These are phyloP conservation scores for Cassiopea andromeda DNA, from an alignment of 30 jellyfish, hydroid and myxozoan genomes.

Conservation along the genomic window DNA sequence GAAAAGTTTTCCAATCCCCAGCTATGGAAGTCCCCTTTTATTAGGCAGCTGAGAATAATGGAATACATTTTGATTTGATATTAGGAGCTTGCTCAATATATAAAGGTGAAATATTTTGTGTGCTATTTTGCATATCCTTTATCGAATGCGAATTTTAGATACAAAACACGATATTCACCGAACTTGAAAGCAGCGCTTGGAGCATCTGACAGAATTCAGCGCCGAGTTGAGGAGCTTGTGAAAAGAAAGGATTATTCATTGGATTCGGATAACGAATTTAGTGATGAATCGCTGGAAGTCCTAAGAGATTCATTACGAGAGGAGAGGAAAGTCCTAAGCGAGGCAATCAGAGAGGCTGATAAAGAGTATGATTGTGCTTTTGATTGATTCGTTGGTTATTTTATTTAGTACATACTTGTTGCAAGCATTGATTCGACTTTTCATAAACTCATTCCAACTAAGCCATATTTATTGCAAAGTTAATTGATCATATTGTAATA, in stretches of 20 bases:
- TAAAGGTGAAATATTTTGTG: no score
- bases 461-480: no score
- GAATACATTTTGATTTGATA: no score
- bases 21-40: no score
- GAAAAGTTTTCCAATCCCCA: no score
- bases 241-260: conserved; percentile 71
- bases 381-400: background rate
- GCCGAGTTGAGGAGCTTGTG: conserved; percentile 85
- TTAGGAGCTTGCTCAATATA: no score
- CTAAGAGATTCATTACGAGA: conserved; percentile 92
- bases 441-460: no score
- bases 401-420: no score
- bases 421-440: no score
- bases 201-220: conserved; percentile 90
- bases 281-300: conserved; percentile 88
- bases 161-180: conserved; percentile 79
- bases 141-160: conserved; percentile 3
- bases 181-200: conserved; percentile 86
- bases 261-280: conserved; percentile 71
- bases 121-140: no score
- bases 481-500: no score
- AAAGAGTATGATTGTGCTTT: conserved; percentile 74
- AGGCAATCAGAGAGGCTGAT: conserved; percentile 97
- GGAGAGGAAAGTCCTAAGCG: conserved; percentile 88
- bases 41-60: no score